Base-by-base conservation (phyloP, 1,140 invertebrate species). In the Drosophila fuyamai region DNA sequence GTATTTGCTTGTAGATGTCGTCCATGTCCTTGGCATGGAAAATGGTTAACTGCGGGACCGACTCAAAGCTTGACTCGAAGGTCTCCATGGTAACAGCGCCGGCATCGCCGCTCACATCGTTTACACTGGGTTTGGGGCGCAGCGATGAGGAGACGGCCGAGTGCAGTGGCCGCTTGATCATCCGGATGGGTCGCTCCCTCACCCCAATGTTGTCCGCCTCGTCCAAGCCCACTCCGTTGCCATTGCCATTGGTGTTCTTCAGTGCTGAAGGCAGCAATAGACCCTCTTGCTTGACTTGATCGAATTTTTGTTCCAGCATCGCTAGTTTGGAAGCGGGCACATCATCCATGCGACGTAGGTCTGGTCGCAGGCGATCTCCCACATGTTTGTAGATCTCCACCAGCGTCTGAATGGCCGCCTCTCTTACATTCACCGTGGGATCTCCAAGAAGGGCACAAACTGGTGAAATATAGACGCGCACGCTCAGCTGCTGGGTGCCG, bases 351-450 rank as follows among this genome's bases (percentile, higher is more conserved):
- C 95, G 96, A 78, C 95, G 94, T 55, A 99, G 93, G 93, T 99
- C 98, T 47, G 94, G 93, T 76, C 97, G 93, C 48, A 99, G 93
- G 92, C 96, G 95, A 91, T 99, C 98, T 50, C 98, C 98, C 53
- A 98, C 97, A 93, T 98, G 97, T 88, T 97, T 95, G 92, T 99
- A 99, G 29, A 98, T 96, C 92, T 98, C 97, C 16, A 98, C 96
- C 43, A 98, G 91, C 5, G 97, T 96, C 79, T 95, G 95, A 80
- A 97, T 94, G 4, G 98, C 97, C 13, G 96, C 95, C 90, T 99
- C 98, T 35, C 98, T 93, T 36, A 98, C 98, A 70, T 96, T 95
- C 14, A 95, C 94, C 71, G 96, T 97, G n/a, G 97, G 97, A 94
- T 99, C 98, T 1, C 96, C 96, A n/a, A 98, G 93, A 57, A 98